These are phyloP conservation scores for Rhagium mordax DNA, from an alignment of 2,888 invertebrate genomes.

Conservation along the genomic window DNA sequence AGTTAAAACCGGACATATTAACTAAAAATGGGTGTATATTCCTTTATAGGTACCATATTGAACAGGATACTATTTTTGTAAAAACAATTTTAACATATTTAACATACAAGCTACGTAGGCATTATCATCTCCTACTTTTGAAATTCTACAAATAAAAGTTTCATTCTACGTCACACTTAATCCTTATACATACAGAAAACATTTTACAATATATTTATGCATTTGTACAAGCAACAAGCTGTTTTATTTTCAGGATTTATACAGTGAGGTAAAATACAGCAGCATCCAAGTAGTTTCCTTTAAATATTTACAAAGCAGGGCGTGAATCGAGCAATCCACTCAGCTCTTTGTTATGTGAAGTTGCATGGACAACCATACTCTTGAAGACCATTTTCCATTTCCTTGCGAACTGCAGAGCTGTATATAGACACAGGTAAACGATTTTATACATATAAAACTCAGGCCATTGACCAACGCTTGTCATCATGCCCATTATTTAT, in stretches of 20 bases:
- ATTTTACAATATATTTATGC: not conserved
- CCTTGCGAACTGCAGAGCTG: not conserved
- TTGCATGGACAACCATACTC: not conserved
- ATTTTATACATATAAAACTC: not conserved
- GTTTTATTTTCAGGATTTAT: not conserved
- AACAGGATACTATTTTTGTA: no score
- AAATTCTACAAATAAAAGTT: no score
- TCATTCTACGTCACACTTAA: not conserved
- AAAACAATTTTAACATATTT: no score
- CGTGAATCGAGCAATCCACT: constrained; percentile 18
- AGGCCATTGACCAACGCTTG: not conserved
- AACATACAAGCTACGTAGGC: no score
- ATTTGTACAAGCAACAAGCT: not conserved
- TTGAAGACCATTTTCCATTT: not conserved
- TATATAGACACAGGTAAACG: not conserved
- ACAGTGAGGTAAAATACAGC: not conserved
- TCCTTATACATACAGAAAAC: not conserved
- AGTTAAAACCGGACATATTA: no score
- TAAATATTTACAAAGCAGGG: constrained; percentile 19
- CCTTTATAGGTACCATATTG: no score
- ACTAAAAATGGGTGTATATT: no score
- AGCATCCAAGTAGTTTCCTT: not conserved
- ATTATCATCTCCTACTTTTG: no score
- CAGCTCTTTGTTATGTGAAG: not conserved
- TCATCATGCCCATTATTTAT: not conserved